Conservation (phyloP, 2,113 vertebrate genomes). For the Puntigrus tetrazona region DNA sequence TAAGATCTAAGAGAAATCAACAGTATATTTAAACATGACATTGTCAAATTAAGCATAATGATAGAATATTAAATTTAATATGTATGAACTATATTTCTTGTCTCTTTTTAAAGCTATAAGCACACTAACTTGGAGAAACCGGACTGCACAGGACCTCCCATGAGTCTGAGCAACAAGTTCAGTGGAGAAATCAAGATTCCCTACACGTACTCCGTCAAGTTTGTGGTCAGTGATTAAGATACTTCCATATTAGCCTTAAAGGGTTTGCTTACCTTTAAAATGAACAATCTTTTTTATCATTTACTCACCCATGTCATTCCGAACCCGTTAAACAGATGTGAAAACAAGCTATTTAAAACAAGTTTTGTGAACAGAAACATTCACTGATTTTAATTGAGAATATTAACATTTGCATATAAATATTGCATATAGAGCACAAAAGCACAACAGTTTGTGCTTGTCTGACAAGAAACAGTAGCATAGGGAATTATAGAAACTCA, state of each 20-base stretch:
- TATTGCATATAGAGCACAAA: neutral
- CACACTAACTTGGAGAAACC: slow-evolving; percentile 78
- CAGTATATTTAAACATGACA: neutral
- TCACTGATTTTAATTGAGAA: neutral
- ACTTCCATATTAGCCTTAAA: neutral
- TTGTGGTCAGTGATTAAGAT: slow-evolving; percentile 74
- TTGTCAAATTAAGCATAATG: neutral
- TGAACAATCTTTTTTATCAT: neutral
- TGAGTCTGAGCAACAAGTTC: slow-evolving; percentile 85
- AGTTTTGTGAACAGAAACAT: neutral
- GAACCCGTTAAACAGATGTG: neutral
- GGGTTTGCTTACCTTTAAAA: neutral
- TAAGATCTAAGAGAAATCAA: neutral
- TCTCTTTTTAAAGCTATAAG: slow-evolving; percentile 76
- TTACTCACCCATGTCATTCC: neutral
- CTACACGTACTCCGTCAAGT: slow-evolving; percentile 87
- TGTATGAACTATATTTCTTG: neutral
- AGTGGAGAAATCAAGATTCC: slow-evolving; percentile 79
- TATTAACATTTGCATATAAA: neutral
- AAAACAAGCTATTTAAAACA: neutral
- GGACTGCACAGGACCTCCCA: slow-evolving; percentile 84
- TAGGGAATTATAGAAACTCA: too few relatives aligned
- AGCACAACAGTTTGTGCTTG: neutral
- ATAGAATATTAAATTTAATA: neutral
- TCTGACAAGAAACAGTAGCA: neutral